These are phyloP conservation scores for Syrista parreyssii DNA, from an alignment of 2,888 invertebrate genomes.

Conservation along the genomic window DNA sequence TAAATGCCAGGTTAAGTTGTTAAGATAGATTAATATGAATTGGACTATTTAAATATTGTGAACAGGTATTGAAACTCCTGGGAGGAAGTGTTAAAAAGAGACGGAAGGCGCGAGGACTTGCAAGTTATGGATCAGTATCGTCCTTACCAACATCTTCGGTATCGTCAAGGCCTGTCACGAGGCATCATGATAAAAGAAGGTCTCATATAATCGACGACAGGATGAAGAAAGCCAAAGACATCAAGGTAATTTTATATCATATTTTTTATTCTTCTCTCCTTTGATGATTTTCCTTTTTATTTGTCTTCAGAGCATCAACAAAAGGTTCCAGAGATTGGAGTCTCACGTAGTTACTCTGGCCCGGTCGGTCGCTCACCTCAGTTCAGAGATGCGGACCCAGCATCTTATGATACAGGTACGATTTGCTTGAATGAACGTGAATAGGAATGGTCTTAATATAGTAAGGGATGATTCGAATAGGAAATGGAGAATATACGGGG, in stretches of 20 bases:
- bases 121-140: slow-evolving; percentile 82
- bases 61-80: slow-evolving; percentile 71
- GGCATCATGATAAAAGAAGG: slow-evolving; percentile 74
- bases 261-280: not conserved
- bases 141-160: slow-evolving; percentile 86
- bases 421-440: not conserved
- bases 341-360: slow-evolving; percentile 92
- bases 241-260: slow-evolving; percentile 68
- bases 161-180: slow-evolving; percentile 77
- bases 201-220: slow-evolving; percentile 76
- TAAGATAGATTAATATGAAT: slow-evolving; percentile 3
- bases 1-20: no score
- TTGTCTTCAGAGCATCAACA: slow-evolving; percentile 78
- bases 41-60: slow-evolving; percentile 1
- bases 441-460: not conserved
- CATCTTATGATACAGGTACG: slow-evolving; percentile 82
- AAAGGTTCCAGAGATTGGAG: slow-evolving; percentile 88
- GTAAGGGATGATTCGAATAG: slow-evolving; percentile 62
- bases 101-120: slow-evolving; percentile 59
- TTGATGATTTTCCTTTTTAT: not conserved
- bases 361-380: slow-evolving; percentile 89
- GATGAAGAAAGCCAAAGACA: slow-evolving; percentile 77
- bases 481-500: slow-evolving; percentile 89
- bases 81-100: slow-evolving; percentile 69
- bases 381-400: slow-evolving; percentile 91